A percentile compares a stretch with the other conserved stretches of the same genome.
These are phyloP conservation scores for Teleopsis dalmanni DNA, from an alignment of 1,140 invertebrate species.

Conservation along the genomic window DNA sequence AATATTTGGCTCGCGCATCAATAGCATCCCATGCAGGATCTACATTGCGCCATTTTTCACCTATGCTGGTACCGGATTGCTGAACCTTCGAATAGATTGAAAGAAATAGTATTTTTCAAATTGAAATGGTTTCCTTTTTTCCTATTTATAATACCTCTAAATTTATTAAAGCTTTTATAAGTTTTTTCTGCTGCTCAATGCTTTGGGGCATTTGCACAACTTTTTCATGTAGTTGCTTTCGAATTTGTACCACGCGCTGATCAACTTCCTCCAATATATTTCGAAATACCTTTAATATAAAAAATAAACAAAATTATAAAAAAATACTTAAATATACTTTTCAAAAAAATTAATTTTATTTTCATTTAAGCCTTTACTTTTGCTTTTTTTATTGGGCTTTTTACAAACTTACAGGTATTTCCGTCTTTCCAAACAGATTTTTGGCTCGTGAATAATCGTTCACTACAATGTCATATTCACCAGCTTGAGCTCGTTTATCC, in stretches of 20 bases:
- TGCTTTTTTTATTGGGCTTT: slow-evolving; percentile 7
- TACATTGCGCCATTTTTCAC: slow-evolving; percentile 28
- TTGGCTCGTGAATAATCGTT: slow-evolving; percentile 96
- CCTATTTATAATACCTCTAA: slow-evolving; percentile 51
- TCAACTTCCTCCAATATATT: slow-evolving; percentile 88
- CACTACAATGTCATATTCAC: slow-evolving; percentile 95
- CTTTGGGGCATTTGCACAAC: slow-evolving; percentile 81
- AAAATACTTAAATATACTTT: not conserved
- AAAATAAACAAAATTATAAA: not conserved
- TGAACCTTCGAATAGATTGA: slow-evolving; percentile 42
- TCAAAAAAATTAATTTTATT: not conserved
- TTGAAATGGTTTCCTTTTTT: not conserved
- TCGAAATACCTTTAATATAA: slow-evolving; percentile 60
- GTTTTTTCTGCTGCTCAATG: slow-evolving; percentile 89
- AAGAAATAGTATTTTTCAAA: too few species aligned
- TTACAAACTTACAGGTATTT: slow-evolving; percentile 64
- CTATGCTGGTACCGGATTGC: slow-evolving; percentile 32
- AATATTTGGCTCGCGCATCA: slow-evolving; percentile 66
- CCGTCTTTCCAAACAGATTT: slow-evolving; percentile 91
- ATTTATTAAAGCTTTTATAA: slow-evolving; percentile 70
- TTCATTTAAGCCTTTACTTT: too few species aligned
- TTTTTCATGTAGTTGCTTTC: slow-evolving; percentile 71
- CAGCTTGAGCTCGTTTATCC: slow-evolving; percentile 85
- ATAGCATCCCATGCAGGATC: slow-evolving; percentile 94
- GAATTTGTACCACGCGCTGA: slow-evolving; percentile 71